phyloP scores from a whole-genome alignment of 2,888 invertebrate genomes.

The Fabriciana adippe region DNA sequence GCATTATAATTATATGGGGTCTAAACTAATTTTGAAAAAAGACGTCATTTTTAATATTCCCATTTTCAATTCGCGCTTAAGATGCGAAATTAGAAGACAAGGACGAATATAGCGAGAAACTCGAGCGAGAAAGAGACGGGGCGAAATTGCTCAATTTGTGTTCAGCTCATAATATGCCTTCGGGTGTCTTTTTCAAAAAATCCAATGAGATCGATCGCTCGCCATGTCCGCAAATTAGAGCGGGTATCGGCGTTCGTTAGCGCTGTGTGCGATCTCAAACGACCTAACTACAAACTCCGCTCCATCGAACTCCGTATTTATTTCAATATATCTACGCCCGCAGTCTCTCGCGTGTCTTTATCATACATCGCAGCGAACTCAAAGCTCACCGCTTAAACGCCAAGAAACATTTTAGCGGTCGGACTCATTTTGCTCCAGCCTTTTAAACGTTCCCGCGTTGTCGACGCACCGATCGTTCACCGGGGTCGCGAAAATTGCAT shows the following conservation, averaged over 20 bases:
- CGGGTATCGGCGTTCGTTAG: constrained; percentile 79
- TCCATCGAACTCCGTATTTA: constrained; percentile 44
- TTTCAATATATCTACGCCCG: constrained; percentile 32
- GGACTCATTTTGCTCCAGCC: constrained; percentile 61
- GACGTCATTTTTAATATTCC: constrained; percentile 62
- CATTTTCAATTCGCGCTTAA: constrained; percentile 56
- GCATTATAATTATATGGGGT: constrained; percentile 33
- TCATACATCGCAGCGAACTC: constrained; percentile 61
- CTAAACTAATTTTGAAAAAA: constrained; percentile 47
- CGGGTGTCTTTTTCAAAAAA: constrained; percentile 75
- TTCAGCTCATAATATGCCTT: constrained; percentile 67
- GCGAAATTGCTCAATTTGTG: constrained; percentile 81
- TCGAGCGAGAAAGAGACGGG: constrained; percentile 60
- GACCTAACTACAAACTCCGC: constrained; percentile 48
- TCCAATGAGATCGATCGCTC: constrained; percentile 81
- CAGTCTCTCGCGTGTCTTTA: constrained; percentile 49
- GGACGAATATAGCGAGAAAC: constrained; percentile 43
- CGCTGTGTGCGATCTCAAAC: constrained; percentile 44
- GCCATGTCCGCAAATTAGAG: constrained; percentile 81
- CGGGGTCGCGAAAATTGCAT: constrained; percentile 58
- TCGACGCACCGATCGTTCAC: constrained; percentile 43
- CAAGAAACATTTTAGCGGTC: constrained; percentile 69
- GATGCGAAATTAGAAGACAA: constrained; percentile 47
- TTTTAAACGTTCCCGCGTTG: constrained; percentile 52
- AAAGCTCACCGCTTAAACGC: constrained; percentile 68